A percentile compares a stretch with the other conserved stretches of the same genome.
phyloP scores from a whole-genome alignment of 2,113 vertebrate genomes.

The Mellivora capensis region DNA sequence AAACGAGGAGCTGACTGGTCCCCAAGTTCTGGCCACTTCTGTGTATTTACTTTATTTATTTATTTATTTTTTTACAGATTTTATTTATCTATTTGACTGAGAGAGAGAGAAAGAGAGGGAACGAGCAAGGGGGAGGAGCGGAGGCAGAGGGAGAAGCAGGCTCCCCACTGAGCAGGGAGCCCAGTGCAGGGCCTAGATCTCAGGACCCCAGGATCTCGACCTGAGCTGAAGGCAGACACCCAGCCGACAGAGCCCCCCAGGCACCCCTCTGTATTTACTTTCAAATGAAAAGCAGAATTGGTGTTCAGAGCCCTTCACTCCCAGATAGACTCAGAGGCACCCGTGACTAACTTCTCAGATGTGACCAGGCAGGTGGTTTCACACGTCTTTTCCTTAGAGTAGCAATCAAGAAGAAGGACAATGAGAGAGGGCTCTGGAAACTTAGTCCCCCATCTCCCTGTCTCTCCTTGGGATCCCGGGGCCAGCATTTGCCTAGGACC shows the following conservation, averaged over 20 bases:
- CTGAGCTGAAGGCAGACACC: no score
- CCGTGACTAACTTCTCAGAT: neutral
- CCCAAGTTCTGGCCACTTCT: neutral
- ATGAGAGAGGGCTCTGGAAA: neutral
- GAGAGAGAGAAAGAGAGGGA: no score
- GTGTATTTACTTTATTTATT: neutral
- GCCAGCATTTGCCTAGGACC: neutral
- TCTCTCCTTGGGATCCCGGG: fast-evolving
- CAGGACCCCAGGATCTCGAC: no score
- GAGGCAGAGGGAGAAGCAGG: no score
- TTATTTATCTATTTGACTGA: no score
- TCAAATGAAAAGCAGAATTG: neutral
- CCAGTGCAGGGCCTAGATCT: no score
- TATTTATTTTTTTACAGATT: no score
- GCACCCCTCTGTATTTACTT: neutral
- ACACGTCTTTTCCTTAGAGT: neutral
- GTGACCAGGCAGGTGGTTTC: neutral
- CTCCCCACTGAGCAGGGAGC: no score
- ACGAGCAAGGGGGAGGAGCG: no score
- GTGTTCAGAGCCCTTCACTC: neutral
- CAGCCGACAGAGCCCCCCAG: no score
- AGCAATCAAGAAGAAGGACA: neutral
- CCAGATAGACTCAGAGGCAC: neutral
- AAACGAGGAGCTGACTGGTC: fast-evolving
- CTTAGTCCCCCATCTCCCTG: neutral